Conservation (phyloP, 1,140 invertebrate species). For the Drosophila orosa region DNA sequence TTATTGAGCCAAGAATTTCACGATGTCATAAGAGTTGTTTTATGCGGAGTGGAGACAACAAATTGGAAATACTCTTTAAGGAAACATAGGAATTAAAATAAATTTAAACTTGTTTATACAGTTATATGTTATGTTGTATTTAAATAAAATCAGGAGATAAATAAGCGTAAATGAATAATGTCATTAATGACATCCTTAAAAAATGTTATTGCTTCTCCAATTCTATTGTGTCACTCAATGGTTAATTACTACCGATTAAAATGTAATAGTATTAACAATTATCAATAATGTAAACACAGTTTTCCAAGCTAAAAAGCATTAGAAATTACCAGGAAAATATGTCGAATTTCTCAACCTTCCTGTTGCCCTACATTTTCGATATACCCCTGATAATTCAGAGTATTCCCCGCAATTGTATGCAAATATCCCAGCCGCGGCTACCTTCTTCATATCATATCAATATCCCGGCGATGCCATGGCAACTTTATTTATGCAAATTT, state of each 20-base stretch:
- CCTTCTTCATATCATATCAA: constrained; percentile 51
- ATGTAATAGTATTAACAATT: neutral
- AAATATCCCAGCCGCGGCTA: constrained; percentile 33
- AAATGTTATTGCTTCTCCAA: no score
- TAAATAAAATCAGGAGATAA: neutral
- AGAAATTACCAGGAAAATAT: no score
- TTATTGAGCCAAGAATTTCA: constrained; percentile 76
- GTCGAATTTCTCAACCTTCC: neutral
- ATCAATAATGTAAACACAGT: neutral
- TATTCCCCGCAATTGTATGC: constrained; percentile 30
- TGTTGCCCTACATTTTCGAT: neutral
- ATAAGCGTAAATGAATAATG: neutral
- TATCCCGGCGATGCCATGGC: constrained; percentile 45
- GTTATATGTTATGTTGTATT: no score
- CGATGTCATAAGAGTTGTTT: constrained; percentile 65
- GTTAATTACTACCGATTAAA: neutral
- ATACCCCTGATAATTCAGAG: neutral
- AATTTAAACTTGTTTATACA: accelerated
- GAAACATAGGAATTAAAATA: neutral
- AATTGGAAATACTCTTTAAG: constrained; percentile 30
- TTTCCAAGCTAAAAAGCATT: neutral
- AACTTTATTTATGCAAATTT: constrained; percentile 60
- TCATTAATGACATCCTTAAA: no score
- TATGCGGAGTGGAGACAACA: neutral
- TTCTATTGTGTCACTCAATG: neutral